Evolutionary conservation across 1,140 invertebrate species (phyloP).

Genomic region (Pseudomyrmex cubaensis): DNA sequence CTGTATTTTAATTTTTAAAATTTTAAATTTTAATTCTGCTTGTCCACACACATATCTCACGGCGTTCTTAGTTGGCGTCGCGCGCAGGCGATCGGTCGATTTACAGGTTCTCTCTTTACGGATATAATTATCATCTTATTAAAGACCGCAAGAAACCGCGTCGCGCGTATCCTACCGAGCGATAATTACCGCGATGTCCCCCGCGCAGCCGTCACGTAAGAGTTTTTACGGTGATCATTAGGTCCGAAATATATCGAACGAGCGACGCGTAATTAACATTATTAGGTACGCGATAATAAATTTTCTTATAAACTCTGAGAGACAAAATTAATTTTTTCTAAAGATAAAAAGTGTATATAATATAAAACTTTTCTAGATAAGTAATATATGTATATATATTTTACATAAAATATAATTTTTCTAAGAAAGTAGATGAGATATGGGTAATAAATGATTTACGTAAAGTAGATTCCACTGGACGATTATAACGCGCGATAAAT

Average conservation of each 20-base stretch:
- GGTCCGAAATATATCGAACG: conserved; percentile 51
- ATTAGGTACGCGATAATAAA: neutral
- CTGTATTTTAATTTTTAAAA: conserved; percentile 27
- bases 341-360: too few species aligned
- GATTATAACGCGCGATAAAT: conserved; percentile 23
- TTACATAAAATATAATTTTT: neutral
- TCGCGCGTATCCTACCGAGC: conserved; percentile 27
- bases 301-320: too few species aligned
- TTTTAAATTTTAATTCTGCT: conserved; percentile 12
- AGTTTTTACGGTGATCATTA: conserved; percentile 40
- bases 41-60: neutral
- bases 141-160: conserved; percentile 33
- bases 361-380: too few species aligned
- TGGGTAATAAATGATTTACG: neutral
- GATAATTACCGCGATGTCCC: conserved; percentile 61
- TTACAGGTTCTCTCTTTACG: conserved; percentile 35
- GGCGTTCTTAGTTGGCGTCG: neutral
- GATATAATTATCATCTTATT: conserved; percentile 62
- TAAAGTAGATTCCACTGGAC: neutral
- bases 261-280: conserved; percentile 30
- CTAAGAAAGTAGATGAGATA: neutral
- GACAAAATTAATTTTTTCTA: too few species aligned
- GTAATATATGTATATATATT: neutral
- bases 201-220: neutral
- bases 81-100: conserved; percentile 53